Conservation (phyloP, 2,797 vertebrate genomes). For the Xenops minutus region DNA sequence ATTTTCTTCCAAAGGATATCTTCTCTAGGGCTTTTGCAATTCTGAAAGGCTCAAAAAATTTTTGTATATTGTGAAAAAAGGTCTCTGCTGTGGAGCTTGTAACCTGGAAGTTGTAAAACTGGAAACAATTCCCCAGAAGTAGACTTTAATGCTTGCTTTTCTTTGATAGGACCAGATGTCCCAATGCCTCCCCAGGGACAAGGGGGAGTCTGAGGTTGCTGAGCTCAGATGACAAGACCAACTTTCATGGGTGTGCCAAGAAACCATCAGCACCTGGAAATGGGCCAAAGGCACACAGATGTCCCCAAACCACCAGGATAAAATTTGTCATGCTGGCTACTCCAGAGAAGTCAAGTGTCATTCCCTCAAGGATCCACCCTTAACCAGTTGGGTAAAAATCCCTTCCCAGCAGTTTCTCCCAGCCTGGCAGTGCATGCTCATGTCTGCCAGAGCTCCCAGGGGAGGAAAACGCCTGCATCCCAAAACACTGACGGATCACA, state of each 20-base stretch:
- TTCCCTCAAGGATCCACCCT: neutral
- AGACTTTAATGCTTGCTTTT: neutral
- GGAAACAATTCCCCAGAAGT: neutral
- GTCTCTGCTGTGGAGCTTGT: neutral
- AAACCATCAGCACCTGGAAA: neutral
- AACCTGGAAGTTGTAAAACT: neutral
- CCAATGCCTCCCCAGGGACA: neutral
- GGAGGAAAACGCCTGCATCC: neutral
- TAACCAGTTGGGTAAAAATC: neutral
- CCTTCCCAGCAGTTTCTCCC: neutral
- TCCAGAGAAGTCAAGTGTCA: neutral
- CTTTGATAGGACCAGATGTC: neutral
- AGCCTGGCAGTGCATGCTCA: neutral
- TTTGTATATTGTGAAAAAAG: neutral
- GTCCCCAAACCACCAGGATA: neutral
- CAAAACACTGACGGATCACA: neutral
- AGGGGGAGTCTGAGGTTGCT: neutral
- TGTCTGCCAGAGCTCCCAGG: rapidly evolving
- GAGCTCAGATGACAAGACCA: neutral
- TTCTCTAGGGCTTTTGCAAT: neutral
- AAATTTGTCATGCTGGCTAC: neutral
- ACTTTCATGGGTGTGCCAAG: neutral
- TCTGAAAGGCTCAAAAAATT: neutral
- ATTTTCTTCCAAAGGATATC: neutral
- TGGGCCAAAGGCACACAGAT: neutral